A percentile compares a stretch with the other conserved stretches of the same genome.
These are phyloP conservation scores for Pimephales promelas DNA, from an alignment of 2,113 vertebrate genomes.

Conservation along the genomic window DNA sequence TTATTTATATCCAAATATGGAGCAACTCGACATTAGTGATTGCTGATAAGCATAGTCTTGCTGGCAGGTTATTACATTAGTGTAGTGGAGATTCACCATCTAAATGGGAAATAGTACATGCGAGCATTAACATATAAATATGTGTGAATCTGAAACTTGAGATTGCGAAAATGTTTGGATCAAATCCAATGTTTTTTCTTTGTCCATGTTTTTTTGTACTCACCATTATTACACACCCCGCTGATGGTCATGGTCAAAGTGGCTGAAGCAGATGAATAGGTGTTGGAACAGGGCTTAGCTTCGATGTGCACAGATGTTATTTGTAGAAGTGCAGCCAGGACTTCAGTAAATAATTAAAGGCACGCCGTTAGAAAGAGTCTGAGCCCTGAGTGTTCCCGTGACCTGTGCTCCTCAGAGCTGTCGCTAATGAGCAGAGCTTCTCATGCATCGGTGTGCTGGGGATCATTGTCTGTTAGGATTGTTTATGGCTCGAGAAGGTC, in stretches of 20 bases:
- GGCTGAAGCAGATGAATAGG: background rate
- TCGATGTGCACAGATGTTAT: background rate
- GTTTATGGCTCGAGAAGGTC: background rate
- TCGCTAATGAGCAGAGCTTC: background rate
- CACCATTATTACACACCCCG: background rate
- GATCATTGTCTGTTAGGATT: constrained; percentile 1
- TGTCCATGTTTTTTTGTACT: background rate
- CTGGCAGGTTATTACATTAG: too few species aligned
- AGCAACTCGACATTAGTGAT: background rate
- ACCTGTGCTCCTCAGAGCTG: background rate
- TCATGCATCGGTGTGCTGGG: background rate
- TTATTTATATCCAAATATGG: background rate
- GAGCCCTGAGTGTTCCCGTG: background rate
- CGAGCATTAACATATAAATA: background rate
- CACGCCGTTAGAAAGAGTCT: background rate
- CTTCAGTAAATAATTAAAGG: background rate
- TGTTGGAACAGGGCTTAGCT: background rate
- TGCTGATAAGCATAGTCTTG: background rate
- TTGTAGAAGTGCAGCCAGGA: background rate
- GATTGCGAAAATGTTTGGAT: background rate
- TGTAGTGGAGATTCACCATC: too few species aligned
- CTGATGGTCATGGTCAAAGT: background rate
- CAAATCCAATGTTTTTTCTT: background rate
- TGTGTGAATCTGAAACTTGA: background rate
- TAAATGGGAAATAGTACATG: background rate